Evolutionary conservation across 2,113 vertebrate species (phyloP), one percentile per base, ranked within the genome.

Genomic region (Myiagra hebetior): DNA sequence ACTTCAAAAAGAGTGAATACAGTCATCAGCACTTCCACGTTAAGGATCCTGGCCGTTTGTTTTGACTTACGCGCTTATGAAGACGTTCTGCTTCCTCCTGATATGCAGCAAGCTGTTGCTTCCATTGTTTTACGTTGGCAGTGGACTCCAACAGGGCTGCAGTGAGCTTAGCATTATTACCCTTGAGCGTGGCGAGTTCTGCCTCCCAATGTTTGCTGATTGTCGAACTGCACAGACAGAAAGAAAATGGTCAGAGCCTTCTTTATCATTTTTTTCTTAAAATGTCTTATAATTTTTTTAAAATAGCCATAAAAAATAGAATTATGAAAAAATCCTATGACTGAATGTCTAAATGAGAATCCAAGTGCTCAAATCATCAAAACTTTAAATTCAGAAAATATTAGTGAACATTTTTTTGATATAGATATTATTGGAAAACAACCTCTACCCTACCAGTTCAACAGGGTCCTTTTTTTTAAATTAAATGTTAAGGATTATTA

Each of bases 81-180:
- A 99, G 98, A 94, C 98, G 98, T 93, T 99, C 99, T 37, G 99
- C 99, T 98, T 99, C 99, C 89, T 99, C 99, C 96, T 99, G 99
- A 97, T 99, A 99, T 1, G 99, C 99, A 41, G 99, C 98, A 83
- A 99, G 98, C 72, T 99, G 99, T 91, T 99, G 99, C 81, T 99
- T 99, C 99, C 99, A 99, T 98, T 99, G 99, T 97, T 99, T 99
- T 89, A 99, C 99, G 19, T 99, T 99, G 98, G 99, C 99, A 84
- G 99, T 99, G 95, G 99, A 99, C 96, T 99, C 99, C 97, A 99
- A 97, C 92, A 99, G 98, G 65, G 99, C 99, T 53, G 99, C 99
- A 15, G 99, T 99, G 89, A 99, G 98, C 90, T 99, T 99, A 96
- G 99, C 99, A 77, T 99, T 99, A 98, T 99, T 99, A 96, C 99